Base-by-base conservation (phyloP, 2,113 vertebrate species). In the Struthio camelus region DNA sequence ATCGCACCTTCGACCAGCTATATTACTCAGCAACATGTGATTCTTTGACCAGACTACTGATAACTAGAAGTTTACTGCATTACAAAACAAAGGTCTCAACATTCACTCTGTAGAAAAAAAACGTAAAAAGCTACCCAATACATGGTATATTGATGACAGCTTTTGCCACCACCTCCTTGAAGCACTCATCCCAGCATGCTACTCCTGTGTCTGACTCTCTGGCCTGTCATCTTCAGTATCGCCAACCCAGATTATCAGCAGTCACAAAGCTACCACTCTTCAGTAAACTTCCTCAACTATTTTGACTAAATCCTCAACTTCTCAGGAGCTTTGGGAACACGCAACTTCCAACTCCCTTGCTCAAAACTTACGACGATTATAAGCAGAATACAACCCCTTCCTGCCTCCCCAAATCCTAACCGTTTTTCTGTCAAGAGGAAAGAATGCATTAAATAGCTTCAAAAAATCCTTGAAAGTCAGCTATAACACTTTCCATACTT, bases 81-180 rank as follows among this genome's bases (percentile, higher is more conserved):
- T 23, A 16, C 86, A 79, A 22, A 84, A 42, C 61, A 89, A 88
- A 95, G 61, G 62, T 59, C 36, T 86, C 88, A 77, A 71, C 46
- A 38, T 14, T 40, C 51, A 56, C 22, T 34, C 65, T 48, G 38
- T 46, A 67, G 46, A 32, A 66, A 30, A 44, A 34, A 91, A 93
- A 8, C 13, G 28, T 9, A 80, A 22, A 64, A 75, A 42, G n/a
- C 50, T 34, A n/a, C 3, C 44, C 17, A 34, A 1, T 11, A 56
- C 0, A 0, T 42, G 64, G 36, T 18, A 78, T 27, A 32, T 22
- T 51, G 83, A 27, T 4, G 3, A n/a, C 20, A 82, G 66, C 66
- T 51, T 40, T 56, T 9, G 85, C 38, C 85, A 84, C 3, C 16
- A 66, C 15, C 76, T 86, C 67, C 69, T 2, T 54, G 28, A 91